Evolutionary conservation across 2,797 vertebrate species (phyloP).

Genomic region (Glyptemys insculpta): DNA sequence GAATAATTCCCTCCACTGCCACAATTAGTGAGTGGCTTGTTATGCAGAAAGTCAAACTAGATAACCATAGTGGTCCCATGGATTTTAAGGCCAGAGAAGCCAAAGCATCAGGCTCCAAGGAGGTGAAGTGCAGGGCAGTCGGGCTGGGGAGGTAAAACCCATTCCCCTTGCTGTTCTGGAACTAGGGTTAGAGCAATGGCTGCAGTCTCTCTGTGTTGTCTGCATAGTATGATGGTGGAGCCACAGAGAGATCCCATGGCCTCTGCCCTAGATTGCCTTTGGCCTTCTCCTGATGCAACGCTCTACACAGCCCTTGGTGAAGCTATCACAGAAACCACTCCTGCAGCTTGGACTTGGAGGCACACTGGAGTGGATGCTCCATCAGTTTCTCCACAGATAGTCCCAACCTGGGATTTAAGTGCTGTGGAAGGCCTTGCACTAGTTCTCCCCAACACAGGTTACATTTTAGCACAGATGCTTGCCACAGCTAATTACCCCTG

Average conservation of each 20-base stretch:
- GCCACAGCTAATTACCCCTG: not conserved
- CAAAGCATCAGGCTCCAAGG: not conserved
- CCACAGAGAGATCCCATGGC: accelerated
- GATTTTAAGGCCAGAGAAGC: not conserved
- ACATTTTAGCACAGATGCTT: not conserved
- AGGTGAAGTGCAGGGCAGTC: not conserved
- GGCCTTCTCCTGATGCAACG: not conserved
- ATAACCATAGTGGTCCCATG: accelerated
- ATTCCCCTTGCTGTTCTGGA: not conserved
- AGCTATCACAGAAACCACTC: not conserved
- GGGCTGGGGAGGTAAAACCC: accelerated
- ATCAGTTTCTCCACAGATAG: not conserved
- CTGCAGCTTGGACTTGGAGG: not conserved
- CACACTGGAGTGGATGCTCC: not conserved
- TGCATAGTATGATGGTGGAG: accelerated
- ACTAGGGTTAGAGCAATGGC: accelerated
- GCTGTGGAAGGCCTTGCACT: not conserved
- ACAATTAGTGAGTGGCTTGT: not conserved
- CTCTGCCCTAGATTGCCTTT: accelerated
- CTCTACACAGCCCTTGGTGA: too few relatives aligned
- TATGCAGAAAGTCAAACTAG: not conserved
- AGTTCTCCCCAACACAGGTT: not conserved
- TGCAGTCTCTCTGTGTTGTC: accelerated
- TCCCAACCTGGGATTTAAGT: not conserved
- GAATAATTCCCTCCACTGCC: not conserved